A percentile compares a stretch with the other conserved stretches of the same genome.
Evolutionary conservation across 2,888 invertebrate genomes (phyloP).

Genomic region (Idaea biselata): DNA sequence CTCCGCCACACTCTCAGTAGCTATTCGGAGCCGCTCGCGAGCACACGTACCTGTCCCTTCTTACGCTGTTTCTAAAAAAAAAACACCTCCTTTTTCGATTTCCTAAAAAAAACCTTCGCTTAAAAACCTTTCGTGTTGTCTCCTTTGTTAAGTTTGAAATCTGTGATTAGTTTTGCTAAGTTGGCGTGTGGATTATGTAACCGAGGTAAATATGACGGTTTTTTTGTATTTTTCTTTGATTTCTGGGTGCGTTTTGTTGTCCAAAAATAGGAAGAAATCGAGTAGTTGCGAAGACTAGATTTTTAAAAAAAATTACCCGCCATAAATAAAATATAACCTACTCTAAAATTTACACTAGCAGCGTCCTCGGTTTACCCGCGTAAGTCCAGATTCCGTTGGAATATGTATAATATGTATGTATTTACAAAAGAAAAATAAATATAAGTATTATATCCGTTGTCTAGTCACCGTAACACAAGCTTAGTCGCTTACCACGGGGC

Average conservation of each 20-base stretch:
- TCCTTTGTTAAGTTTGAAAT: not conserved
- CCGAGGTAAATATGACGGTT: not conserved
- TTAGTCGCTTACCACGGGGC: too few species aligned
- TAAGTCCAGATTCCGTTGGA: too few species aligned
- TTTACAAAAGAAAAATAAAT: too few species aligned
- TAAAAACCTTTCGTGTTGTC: not conserved
- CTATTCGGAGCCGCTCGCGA: not conserved
- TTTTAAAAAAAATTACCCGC: too few species aligned
- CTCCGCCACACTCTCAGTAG: not conserved
- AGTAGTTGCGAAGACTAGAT: too few species aligned
- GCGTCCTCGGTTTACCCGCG: too few species aligned
- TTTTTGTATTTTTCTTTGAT: not conserved
- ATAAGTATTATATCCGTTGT: too few species aligned
- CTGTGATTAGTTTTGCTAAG: not conserved
- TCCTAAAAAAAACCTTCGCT: not conserved
- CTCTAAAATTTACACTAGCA: too few species aligned
- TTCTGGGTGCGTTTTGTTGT: conserved; percentile 2
- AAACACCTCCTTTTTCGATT: not conserved
- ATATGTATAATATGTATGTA: too few species aligned
- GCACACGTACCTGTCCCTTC: not conserved
- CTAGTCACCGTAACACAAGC: too few species aligned
- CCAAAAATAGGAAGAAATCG: not conserved
- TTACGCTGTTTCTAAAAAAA: not conserved
- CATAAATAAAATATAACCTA: too few species aligned
- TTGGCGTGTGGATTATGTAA: not conserved